phyloP scores from a whole-genome alignment of 2,888 invertebrate genomes.

The Parnassius apollo region DNA sequence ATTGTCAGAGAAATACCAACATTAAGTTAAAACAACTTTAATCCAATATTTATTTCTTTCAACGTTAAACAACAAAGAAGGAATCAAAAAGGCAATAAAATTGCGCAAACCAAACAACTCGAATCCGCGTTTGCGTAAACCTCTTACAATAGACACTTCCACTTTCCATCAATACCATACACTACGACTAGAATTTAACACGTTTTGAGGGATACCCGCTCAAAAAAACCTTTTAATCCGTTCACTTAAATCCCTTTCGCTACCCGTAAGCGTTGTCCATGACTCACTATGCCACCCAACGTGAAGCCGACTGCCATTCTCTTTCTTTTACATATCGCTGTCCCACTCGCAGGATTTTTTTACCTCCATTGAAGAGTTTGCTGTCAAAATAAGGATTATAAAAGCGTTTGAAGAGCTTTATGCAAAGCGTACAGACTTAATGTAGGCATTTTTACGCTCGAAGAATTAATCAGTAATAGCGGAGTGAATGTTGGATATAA shows the following conservation, averaged over 20 bases:
- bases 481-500: background rate
- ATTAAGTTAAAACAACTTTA: no score
- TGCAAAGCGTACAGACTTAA: conserved; percentile 40
- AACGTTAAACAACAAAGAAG: background rate
- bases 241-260: conserved; percentile 44
- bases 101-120: conserved; percentile 16
- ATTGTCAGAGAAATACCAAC: no score
- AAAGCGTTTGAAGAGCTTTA: conserved; percentile 67
- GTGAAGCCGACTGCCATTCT: conserved; percentile 41
- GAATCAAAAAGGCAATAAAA: conserved; percentile 7
- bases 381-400: conserved; percentile 81
- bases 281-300: conserved; percentile 76
- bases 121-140: background rate
- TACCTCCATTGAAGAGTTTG: conserved; percentile 72
- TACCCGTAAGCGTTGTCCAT: conserved; percentile 46
- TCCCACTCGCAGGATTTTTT: conserved; percentile 57
- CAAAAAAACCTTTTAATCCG: conserved; percentile 48
- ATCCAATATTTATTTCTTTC: no score
- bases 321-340: conserved; percentile 44
- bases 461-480: conserved; percentile 1
- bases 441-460: conserved; percentile 18
- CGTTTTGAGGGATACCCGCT: conserved; percentile 38
- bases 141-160: conserved; percentile 30
- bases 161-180: conserved; percentile 48
- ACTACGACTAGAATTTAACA: conserved; percentile 37